Base-by-base conservation (phyloP, 2,113 vertebrate genomes). In the Lota lota region DNA sequence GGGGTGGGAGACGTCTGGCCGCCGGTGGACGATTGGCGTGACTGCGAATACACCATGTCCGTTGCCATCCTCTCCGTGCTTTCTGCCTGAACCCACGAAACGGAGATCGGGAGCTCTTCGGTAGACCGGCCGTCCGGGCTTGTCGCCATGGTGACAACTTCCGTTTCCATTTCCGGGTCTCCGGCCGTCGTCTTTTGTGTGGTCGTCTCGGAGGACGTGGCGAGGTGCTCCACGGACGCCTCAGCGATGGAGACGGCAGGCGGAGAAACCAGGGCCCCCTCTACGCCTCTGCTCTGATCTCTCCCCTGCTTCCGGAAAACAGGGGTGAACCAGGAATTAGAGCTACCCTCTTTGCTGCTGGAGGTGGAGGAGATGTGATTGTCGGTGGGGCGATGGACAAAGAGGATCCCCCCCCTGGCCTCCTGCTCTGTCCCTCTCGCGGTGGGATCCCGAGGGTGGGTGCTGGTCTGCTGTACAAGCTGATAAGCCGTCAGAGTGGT, bases 401-500 rank as follows among this genome's bases (percentile, higher is more conserved):
- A 91, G 3, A 89, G 66, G 64, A 90, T 85, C 74, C 89, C 89
- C 16, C 88, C 92, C 54, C 69, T 79, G 66, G 88, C 87, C 74
- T 92, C 90, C 28, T 47, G 40, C 40, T 85, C 74, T n/a, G 79
- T 71, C 1, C 69, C 69, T 14, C 79, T 7, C 8, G 70, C 61
- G 58, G 70, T 66, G 58, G 58, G 40, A 36, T 60, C 54, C 60
- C 58, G 69, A 18, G 79, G 68, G 53, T 57, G 65, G 20, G 78
- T 73, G 19, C 84, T 88, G 61, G 86, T 80, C 72, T 85, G 88
- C 1, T 85, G 75, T 61, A 88, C 85, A 0, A 83, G 69, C 77
- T 88, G 80, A 88, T 90, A 89, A 62, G 78, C 84, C 17, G 80
- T 87, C 67, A 85, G 69, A 62, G 90, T 91, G 0, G 85, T 91